phyloP scores from a whole-genome alignment of 2,888 invertebrate genomes.

The Melieria picta region DNA sequence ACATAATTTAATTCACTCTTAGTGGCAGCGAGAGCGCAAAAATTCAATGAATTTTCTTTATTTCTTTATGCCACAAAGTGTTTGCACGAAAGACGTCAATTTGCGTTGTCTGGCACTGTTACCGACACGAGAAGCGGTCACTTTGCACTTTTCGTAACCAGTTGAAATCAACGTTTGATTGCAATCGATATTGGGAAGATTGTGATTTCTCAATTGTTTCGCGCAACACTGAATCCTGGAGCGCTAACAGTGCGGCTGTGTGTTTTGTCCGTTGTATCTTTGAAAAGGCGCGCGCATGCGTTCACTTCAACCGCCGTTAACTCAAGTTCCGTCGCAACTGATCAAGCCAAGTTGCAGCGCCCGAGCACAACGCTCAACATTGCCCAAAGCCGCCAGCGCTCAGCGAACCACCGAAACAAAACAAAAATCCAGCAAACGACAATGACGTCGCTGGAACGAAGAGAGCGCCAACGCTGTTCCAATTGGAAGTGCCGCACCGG shows the following conservation, averaged over 20 bases:
- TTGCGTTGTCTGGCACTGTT: too few species aligned
- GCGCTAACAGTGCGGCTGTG: too few species aligned
- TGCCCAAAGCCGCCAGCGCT: slow-evolving; percentile 13
- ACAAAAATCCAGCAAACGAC: slow-evolving; percentile 44
- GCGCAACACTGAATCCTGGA: too few species aligned
- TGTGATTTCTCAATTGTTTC: too few species aligned
- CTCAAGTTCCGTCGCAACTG: slow-evolving; percentile 42
- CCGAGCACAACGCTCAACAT: not conserved
- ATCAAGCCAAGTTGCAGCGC: slow-evolving; percentile 26
- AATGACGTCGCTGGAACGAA: not conserved
- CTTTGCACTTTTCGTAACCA: too few species aligned
- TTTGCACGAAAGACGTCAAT: too few species aligned
- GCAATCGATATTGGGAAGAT: too few species aligned
- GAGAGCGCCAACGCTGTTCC: slow-evolving; percentile 45
- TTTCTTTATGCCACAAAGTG: too few species aligned
- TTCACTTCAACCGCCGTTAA: slow-evolving; percentile 37
- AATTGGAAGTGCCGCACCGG: slow-evolving; percentile 50
- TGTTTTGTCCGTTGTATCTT: not conserved
- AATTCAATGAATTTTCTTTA: not conserved
- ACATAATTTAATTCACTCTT: too few species aligned
- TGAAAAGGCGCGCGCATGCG: slow-evolving; percentile 50
- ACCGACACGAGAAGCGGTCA: too few species aligned
- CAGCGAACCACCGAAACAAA: slow-evolving; percentile 55
- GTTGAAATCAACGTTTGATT: too few species aligned
- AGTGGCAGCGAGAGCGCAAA: too few species aligned